phyloP scores from a whole-genome alignment of 2,888 invertebrate species.

The Nebria salina region DNA sequence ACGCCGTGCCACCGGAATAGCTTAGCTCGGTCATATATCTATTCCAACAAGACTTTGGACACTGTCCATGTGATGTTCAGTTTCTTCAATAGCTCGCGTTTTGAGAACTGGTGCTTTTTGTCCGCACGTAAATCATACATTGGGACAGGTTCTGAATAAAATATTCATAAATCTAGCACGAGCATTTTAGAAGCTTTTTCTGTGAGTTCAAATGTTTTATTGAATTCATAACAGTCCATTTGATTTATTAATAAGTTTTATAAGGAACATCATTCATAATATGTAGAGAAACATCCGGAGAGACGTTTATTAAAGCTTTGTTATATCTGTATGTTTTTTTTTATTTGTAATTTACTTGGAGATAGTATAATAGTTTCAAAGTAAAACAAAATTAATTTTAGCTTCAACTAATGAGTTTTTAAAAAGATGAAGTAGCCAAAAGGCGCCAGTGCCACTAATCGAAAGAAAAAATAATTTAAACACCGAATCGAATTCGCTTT shows the following conservation, averaged over 20 bases:
- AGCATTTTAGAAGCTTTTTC: not conserved
- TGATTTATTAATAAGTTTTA: too few species aligned
- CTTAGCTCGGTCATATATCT: slow-evolving; percentile 12
- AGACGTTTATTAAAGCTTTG: too few species aligned
- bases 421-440: slow-evolving; percentile 43
- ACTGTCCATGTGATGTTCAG: slow-evolving; percentile 2
- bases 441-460: slow-evolving; percentile 44
- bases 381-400: slow-evolving; percentile 21
- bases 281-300: too few species aligned
- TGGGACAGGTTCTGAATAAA: slow-evolving; percentile 40
- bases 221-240: slow-evolving; percentile 12
- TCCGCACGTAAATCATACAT: slow-evolving; percentile 44
- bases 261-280: too few species aligned
- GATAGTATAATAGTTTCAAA: slow-evolving; percentile 11
- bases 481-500: slow-evolving; percentile 43
- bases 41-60: slow-evolving; percentile 23
- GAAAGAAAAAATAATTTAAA: slow-evolving; percentile 47
- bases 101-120: slow-evolving; percentile 28
- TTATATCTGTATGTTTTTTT: too few species aligned
- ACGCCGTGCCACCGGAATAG: too few species aligned
- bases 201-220: not conserved
- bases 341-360: too few species aligned
- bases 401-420: slow-evolving; percentile 23
- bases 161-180: slow-evolving; percentile 42
- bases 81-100: not conserved